Conservation (phyloP, 2,797 vertebrate species). For the Xiphorhynchus erythropygius region DNA sequence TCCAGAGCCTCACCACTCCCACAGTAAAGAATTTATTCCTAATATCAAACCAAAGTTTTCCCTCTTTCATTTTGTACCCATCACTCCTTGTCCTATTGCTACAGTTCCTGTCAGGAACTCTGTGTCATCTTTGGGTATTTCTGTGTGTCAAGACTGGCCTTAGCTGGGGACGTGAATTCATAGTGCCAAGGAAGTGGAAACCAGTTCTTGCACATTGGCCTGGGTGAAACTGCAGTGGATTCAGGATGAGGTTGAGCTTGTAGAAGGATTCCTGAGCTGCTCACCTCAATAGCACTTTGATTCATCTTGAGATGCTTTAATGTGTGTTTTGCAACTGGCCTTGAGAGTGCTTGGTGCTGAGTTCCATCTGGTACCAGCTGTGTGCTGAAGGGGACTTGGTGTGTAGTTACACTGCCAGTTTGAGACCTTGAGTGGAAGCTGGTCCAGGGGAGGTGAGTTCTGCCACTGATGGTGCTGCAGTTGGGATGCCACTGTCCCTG, state of each 20-base stretch:
- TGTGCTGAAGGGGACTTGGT: rapidly evolving
- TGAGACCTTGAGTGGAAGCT: background rate
- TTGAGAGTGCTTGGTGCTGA: background rate
- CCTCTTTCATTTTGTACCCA: background rate
- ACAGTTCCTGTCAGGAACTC: background rate
- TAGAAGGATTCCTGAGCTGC: background rate
- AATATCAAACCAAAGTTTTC: too few relatives aligned
- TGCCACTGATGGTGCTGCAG: background rate
- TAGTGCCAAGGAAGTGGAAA: background rate
- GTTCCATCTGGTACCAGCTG: background rate
- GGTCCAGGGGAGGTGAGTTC: background rate
- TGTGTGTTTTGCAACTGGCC: background rate
- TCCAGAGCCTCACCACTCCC: background rate
- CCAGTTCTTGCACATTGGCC: rapidly evolving
- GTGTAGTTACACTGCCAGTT: background rate
- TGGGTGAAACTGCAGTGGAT: background rate
- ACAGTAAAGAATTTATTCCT: background rate
- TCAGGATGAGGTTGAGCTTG: background rate
- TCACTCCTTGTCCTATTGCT: too few relatives aligned
- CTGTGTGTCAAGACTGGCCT: background rate
- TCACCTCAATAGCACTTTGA: background rate
- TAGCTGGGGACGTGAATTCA: rapidly evolving
- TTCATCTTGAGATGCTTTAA: background rate
- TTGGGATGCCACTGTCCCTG: background rate
- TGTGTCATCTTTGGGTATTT: background rate